Evolutionary conservation across 2,797 vertebrate genomes (phyloP).

Genomic region (Acipenser oxyrinchus): DNA sequence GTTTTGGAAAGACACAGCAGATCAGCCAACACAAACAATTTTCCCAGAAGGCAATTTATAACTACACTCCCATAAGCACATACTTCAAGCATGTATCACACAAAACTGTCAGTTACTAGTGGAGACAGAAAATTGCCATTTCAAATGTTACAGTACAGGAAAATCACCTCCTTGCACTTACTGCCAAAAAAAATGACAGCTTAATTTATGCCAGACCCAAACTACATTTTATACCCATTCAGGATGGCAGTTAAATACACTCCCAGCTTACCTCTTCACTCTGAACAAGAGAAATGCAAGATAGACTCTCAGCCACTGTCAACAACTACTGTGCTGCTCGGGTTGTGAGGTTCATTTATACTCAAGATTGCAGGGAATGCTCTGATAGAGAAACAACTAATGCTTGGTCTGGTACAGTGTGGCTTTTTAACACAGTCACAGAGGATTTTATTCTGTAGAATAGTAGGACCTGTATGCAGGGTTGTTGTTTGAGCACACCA

Average conservation of each 20-base stretch:
- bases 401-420: background rate
- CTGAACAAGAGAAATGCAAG: slow-evolving; percentile 40
- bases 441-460: too few species aligned
- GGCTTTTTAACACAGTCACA: too few species aligned
- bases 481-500: too few species aligned
- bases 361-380: background rate
- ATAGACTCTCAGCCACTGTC: background rate
- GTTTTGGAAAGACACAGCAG: slow-evolving; percentile 23
- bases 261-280: slow-evolving; percentile 50
- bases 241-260: slow-evolving; percentile 64
- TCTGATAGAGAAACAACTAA: background rate
- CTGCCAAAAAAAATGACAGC: slow-evolving; percentile 79
- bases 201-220: slow-evolving; percentile 77
- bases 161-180: slow-evolving; percentile 72
- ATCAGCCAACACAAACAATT: slow-evolving; percentile 62
- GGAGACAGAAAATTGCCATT: slow-evolving; percentile 70
- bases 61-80: slow-evolving; percentile 54
- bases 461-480: too few species aligned
- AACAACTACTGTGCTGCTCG: background rate
- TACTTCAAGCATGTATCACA: slow-evolving; percentile 58
- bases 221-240: slow-evolving; percentile 72
- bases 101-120: slow-evolving; percentile 67
- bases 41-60: slow-evolving; percentile 52
- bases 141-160: slow-evolving; percentile 78
- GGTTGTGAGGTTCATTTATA: background rate